Evolutionary conservation across 2,888 invertebrate species (phyloP).

Genomic region (Thereva unica): DNA sequence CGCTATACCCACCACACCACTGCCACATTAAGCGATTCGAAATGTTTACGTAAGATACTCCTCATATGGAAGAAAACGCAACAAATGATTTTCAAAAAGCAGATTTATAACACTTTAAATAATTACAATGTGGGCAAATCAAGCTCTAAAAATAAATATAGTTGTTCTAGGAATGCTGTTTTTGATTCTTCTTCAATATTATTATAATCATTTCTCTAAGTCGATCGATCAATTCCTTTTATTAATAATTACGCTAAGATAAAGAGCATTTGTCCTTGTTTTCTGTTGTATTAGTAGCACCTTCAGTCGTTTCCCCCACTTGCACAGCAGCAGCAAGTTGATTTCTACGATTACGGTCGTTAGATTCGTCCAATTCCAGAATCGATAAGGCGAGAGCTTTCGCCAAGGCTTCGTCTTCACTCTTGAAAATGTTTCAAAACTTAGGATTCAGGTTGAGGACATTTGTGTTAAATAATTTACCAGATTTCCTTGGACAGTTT

Average conservation of each 20-base stretch:
- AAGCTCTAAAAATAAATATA: too few species aligned
- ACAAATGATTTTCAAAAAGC: too few species aligned
- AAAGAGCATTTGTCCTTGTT: constrained; percentile 55
- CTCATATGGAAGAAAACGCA: too few species aligned
- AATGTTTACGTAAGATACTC: too few species aligned
- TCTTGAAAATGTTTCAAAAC: constrained; percentile 58
- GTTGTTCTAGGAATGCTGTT: too few species aligned
- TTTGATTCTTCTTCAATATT: too few species aligned
- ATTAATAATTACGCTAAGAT: constrained; percentile 48
- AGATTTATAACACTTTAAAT: too few species aligned
- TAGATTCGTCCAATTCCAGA: constrained; percentile 60
- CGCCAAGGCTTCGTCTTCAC: constrained; percentile 90
- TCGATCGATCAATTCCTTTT: neutral
- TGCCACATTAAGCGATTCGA: too few species aligned
- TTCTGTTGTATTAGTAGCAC: constrained; percentile 43
- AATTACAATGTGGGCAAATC: too few species aligned
- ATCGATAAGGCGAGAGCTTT: constrained; percentile 80
- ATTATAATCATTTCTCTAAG: constrained; percentile 7
- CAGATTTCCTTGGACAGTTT: constrained; percentile 68
- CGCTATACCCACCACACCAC: too few species aligned
- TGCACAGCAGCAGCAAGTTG: constrained; percentile 39
- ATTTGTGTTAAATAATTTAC: constrained; percentile 54
- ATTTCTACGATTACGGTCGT: constrained; percentile 46
- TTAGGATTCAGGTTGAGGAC: neutral
- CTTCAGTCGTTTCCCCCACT: constrained; percentile 49